Evolutionary conservation across 1,140 invertebrate genomes (phyloP).

Genomic region (Drosophila pallidifrons): DNA sequence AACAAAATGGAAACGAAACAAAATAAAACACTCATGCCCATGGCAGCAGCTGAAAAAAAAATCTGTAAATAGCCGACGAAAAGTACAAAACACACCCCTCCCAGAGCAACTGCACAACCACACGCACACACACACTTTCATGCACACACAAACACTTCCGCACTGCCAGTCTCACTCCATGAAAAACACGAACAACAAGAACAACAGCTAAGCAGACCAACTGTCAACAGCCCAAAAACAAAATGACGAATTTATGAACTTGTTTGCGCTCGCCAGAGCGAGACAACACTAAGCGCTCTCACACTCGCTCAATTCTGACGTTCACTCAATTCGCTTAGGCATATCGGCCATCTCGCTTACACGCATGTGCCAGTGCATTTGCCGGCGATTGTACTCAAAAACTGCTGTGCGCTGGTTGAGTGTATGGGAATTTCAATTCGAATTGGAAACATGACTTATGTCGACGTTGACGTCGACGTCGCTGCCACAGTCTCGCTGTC

Average conservation of each 20-base stretch:
- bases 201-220: conserved; percentile 60
- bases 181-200: conserved; percentile 49
- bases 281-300: conserved; percentile 37
- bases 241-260: conserved; percentile 85
- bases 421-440: conserved; percentile 70
- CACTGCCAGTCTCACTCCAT: conserved; percentile 26
- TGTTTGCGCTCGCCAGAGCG: conserved; percentile 56
- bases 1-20: conserved; percentile 51
- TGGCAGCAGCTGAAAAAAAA: conserved; percentile 27
- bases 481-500: conserved; percentile 56
- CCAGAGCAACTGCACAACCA: conserved; percentile 11
- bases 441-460: conserved; percentile 77
- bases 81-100: conserved; percentile 63
- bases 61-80: conserved; percentile 60
- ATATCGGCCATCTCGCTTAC: conserved; percentile 44
- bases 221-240: conserved; percentile 83
- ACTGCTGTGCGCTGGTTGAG: conserved; percentile 32
- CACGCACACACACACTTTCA: conserved; percentile 5
- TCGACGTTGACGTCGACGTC: conserved; percentile 23
- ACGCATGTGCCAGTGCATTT: neutral
- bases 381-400: conserved; percentile 17
- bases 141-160: conserved; percentile 13
- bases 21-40: conserved; percentile 41
- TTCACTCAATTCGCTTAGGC: conserved; percentile 46
- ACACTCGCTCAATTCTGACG: conserved; percentile 23